Conservation (phyloP, 2,113 vertebrate genomes). For the Sebastes schlegelii region DNA sequence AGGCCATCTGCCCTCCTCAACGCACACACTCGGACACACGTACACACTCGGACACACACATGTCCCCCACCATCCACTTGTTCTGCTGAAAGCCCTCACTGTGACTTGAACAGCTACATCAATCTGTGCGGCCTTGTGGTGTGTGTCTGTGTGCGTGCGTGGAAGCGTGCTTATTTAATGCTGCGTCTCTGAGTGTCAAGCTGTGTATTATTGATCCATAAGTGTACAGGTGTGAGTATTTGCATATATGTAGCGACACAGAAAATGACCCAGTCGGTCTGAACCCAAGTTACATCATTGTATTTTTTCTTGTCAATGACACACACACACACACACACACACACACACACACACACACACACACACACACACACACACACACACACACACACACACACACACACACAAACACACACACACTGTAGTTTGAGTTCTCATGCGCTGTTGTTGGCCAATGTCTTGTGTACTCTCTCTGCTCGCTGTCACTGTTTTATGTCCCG, state of each 20-base stretch:
- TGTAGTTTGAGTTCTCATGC: neutral
- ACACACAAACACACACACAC: neutral
- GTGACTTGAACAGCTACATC: slow-evolving; percentile 7
- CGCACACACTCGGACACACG: neutral
- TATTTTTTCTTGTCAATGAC: neutral
- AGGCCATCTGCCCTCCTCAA: slow-evolving; percentile 32
- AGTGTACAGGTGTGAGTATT: neutral
- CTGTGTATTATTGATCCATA: neutral
- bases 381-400: neutral
- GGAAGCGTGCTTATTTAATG: neutral
- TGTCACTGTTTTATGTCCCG: slow-evolving; percentile 35
- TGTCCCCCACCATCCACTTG: neutral
- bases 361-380: neutral
- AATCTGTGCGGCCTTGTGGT: neutral
- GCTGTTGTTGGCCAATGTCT: neutral
- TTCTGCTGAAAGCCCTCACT: slow-evolving; percentile 16
- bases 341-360: neutral
- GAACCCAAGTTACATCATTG: accelerated
- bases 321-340: neutral
- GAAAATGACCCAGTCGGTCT: neutral
- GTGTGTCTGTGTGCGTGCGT: neutral
- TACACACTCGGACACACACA: slow-evolving; percentile 2
- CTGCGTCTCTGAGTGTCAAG: neutral
- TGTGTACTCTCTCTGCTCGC: neutral
- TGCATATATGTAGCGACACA: neutral